Base-by-base conservation (phyloP, 2,888 invertebrate genomes). In the Selenia dentaria region DNA sequence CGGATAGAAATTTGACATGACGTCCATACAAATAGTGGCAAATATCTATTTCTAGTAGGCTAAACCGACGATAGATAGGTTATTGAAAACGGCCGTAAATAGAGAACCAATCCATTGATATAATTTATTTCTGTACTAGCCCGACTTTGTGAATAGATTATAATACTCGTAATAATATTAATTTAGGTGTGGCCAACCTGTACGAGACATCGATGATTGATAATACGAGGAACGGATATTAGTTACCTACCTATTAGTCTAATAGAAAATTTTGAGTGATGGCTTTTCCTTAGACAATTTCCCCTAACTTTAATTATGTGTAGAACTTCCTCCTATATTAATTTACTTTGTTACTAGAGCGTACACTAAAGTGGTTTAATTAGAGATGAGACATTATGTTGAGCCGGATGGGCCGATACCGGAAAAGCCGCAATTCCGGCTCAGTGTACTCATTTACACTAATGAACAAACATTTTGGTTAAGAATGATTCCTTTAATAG, bases 261-360 rank as follows among this genome's bases (percentile, higher is more conserved):
- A 47, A 41, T 36, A 36, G 26, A 28, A 27, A 46, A 18, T 11
- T 9, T 29, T 45, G 45, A 45, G 12, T 35, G 34, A 45, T 39
- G 29, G 32, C 4, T 27, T 3, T 1, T 6, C 33, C 14, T 9
- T n/a, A 25, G 9, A 33, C 27, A 28, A 13, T 27, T 33, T 22
- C 29, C 26, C 31, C 24, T 25, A 29, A 18, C n/a, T 39, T 24
- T 12, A 35, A 5, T 35, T 14, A 29, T 20, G 24, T 34, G 20
- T 20, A 16, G 8, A 25, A 26, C 36, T 12, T 36, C 11, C 13
- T 6, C 22, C 14, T 32, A 27, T 28, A 34, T 34, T 34, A 34
- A 34, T 34, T 31, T 31, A 31, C 18, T 34, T 33, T 10, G 10
- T 10, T 10, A 6, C 10, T 25, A 25, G 8, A 33, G 14, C 11